Percentiles rank a stretch among this genome's conserved stretches.
phyloP scores from a whole-genome alignment of 1,140 invertebrate genomes.

The Maconellicoccus hirsutus region DNA sequence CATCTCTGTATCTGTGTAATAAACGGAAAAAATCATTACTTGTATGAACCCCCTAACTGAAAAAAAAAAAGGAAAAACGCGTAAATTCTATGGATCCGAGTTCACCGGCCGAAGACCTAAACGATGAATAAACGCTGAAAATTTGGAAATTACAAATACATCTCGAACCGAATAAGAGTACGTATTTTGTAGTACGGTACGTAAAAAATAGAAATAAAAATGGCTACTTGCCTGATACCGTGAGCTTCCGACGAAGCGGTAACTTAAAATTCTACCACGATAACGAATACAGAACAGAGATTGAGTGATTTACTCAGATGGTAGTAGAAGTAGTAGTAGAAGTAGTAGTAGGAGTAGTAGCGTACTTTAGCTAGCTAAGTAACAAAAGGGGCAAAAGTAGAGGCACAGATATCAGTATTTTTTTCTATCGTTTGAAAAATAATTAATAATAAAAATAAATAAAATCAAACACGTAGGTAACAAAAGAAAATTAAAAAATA shows the following conservation, averaged over 20 bases:
- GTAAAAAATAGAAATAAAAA: neutral
- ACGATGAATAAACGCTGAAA: neutral
- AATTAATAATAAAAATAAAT: constrained; percentile 17
- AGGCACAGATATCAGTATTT: constrained; percentile 32
- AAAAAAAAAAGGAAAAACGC: no score
- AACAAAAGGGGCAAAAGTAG: constrained; percentile 36
- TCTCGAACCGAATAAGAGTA: constrained; percentile 14
- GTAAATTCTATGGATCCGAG: no score
- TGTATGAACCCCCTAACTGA: no score
- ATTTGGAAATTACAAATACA: constrained; percentile 7
- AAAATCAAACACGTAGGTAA: neutral
- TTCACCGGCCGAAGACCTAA: no score
- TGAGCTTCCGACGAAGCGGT: constrained; percentile 16
- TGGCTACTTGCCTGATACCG: constrained; percentile 16
- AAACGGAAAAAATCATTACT: no score
- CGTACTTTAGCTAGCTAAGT: constrained; percentile 21
- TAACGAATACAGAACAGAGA: constrained; percentile 17
- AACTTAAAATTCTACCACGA: constrained; percentile 18
- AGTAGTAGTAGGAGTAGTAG: no score
- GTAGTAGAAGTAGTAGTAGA: no score
- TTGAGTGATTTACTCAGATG: constrained; percentile 21
- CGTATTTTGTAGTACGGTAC: neutral
- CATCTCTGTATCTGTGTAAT: no score
- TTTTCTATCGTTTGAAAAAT: neutral
- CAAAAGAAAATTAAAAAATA: no score